Conservation (phyloP, 1,140 invertebrate genomes). For the Drosophila pachea region DNA sequence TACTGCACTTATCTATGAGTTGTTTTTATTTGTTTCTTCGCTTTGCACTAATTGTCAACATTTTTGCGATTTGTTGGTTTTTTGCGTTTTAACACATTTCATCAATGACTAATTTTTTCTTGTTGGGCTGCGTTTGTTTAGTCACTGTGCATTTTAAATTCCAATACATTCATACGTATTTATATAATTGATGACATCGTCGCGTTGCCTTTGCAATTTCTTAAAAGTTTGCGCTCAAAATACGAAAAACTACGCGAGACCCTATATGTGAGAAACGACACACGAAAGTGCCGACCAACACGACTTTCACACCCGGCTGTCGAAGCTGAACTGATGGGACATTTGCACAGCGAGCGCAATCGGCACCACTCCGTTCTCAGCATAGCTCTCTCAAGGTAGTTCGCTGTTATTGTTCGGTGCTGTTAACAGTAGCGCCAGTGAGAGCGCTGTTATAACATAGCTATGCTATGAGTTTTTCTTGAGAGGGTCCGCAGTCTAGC, state of each 20-base stretch:
- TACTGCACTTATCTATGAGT: constrained; percentile 17
- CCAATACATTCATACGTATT: constrained; percentile 38
- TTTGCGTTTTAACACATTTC: constrained; percentile 56
- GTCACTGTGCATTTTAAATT: constrained; percentile 53
- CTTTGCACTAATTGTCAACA: constrained; percentile 66
- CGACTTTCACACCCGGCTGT: constrained; percentile 39
- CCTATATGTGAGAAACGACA: constrained; percentile 34
- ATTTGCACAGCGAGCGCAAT: constrained; percentile 21
- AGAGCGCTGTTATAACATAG: neutral
- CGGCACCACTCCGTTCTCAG: constrained; percentile 7
- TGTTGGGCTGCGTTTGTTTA: constrained; percentile 29
- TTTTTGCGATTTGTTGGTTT: constrained; percentile 54
- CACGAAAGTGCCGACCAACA: constrained; percentile 22
- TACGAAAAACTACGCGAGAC: constrained; percentile 49
- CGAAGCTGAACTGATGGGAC: constrained; percentile 46
- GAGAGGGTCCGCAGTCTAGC: constrained; percentile 20
- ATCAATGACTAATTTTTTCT: constrained; percentile 54
- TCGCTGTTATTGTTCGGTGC: neutral
- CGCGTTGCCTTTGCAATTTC: constrained; percentile 26
- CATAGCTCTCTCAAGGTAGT: constrained; percentile 7
- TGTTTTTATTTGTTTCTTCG: constrained; percentile 45
- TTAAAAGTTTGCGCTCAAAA: constrained; percentile 27
- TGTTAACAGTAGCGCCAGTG: neutral
- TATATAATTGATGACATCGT: constrained; percentile 47
- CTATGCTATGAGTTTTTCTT: neutral